Conservation (phyloP, 2,113 vertebrate genomes). For the Harpagus bidentatus region DNA sequence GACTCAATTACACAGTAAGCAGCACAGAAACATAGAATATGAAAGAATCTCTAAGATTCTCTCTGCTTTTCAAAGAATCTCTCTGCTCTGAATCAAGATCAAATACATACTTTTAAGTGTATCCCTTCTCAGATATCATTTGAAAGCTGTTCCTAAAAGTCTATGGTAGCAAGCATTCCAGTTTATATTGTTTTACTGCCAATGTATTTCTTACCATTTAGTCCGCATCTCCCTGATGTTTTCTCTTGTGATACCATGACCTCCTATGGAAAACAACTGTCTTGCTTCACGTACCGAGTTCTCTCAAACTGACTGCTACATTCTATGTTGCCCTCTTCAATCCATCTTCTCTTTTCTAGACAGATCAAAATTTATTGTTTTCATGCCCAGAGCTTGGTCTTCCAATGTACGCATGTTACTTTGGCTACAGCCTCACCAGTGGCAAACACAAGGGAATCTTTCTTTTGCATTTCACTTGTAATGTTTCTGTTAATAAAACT, state of each 20-base stretch:
- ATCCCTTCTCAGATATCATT: background rate
- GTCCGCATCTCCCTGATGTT: background rate
- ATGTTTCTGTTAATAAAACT: background rate
- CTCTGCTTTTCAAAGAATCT: background rate
- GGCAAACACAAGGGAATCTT: background rate
- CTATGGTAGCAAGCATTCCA: background rate
- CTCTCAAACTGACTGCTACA: background rate
- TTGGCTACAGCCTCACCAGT: background rate
- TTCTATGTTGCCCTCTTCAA: background rate
- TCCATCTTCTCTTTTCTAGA: background rate
- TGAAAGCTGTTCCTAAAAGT: background rate
- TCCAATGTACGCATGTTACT: rapidly evolving
- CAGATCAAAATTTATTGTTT: background rate
- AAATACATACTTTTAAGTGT: background rate
- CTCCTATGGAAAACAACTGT: background rate
- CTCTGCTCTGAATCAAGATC: background rate
- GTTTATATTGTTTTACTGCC: background rate
- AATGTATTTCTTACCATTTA: background rate
- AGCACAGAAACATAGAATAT: background rate
- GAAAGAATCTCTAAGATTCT: background rate
- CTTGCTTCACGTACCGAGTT: background rate
- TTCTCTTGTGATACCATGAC: background rate
- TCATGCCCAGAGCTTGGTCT: background rate
- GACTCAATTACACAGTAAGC: background rate
- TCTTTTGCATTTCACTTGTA: background rate